These are phyloP conservation scores for Toxotes lorentzi DNA, from an alignment of 2,797 vertebrate species.

Conservation along the genomic window DNA sequence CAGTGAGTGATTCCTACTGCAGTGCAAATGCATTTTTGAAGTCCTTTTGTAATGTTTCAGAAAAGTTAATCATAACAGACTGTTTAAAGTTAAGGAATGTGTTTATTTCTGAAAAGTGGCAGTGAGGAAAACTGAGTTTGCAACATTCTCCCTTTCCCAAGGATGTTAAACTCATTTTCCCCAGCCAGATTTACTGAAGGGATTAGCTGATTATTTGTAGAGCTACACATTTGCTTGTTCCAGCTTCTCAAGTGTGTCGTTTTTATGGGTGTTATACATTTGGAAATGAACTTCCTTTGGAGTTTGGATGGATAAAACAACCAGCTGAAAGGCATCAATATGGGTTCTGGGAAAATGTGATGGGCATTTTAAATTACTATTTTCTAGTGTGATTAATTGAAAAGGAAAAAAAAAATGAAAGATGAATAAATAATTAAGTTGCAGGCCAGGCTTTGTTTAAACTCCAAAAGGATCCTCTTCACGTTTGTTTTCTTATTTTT, in stretches of 20 bases:
- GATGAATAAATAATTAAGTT: not conserved
- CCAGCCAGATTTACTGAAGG: not conserved
- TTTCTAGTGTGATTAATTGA: not conserved
- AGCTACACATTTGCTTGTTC: not conserved
- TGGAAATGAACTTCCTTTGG: not conserved
- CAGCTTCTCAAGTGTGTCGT: not conserved
- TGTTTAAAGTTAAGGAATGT: not conserved
- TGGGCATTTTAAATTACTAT: not conserved
- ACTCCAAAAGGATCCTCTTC: not conserved
- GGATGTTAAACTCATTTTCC: not conserved
- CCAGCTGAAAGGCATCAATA: not conserved
- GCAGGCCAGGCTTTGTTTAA: not conserved
- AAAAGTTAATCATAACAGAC: not conserved
- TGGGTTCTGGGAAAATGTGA: not conserved
- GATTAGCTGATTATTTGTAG: not conserved
- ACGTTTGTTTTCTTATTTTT: not conserved
- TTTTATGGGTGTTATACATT: not conserved
- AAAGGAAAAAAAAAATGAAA: no score
- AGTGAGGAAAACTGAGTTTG: not conserved
- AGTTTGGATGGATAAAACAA: not conserved
- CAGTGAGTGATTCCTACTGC: conserved; percentile 21
- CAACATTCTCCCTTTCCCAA: not conserved
- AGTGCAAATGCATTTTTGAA: conserved; percentile 53
- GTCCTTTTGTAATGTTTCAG: conserved; percentile 9
- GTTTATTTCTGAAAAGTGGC: not conserved